These are phyloP conservation scores for Dinothrombium tinctorium DNA, from an alignment of 1,140 invertebrate species.

Conservation along the genomic window DNA sequence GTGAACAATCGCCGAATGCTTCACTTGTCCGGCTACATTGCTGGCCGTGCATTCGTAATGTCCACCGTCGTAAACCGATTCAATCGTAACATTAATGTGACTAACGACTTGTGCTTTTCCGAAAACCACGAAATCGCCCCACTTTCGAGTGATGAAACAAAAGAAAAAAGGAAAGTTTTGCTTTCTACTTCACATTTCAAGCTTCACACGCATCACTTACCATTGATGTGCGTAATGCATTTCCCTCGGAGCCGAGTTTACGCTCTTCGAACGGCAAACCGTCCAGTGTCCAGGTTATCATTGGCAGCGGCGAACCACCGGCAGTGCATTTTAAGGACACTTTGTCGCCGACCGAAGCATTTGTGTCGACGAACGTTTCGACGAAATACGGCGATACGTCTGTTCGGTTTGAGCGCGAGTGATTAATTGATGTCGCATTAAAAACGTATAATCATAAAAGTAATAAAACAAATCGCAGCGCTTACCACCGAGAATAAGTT, in stretches of 20 bases:
- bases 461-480: too few relatives aligned
- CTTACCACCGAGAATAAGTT: constrained; percentile 22
- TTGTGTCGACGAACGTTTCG: too few relatives aligned
- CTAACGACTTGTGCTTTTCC: constrained; percentile 19
- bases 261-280: constrained; percentile 17
- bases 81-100: constrained; percentile 23
- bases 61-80: constrained; percentile 19
- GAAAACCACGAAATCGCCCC: constrained; percentile 16
- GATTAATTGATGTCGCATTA: too few relatives aligned
- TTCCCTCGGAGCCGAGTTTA: too few relatives aligned
- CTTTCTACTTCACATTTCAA: too few relatives aligned
- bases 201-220: too few relatives aligned
- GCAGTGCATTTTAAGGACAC: constrained; percentile 61
- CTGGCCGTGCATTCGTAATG: too few relatives aligned
- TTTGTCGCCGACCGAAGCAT: constrained; percentile 35
- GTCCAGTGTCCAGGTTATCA: constrained; percentile 25
- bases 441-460: too few relatives aligned
- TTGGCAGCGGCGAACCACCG: constrained; percentile 49
- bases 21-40: not conserved
- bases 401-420: too few relatives aligned
- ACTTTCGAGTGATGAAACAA: constrained; percentile 2
- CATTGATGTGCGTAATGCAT: too few relatives aligned
- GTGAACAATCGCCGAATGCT: not conserved
- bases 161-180: not conserved
- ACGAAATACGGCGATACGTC: too few relatives aligned